A percentile compares a stretch with the other conserved stretches of the same genome.
phyloP scores from a whole-genome alignment of 2,113 vertebrate species.

The Misgurnus mizolepis region DNA sequence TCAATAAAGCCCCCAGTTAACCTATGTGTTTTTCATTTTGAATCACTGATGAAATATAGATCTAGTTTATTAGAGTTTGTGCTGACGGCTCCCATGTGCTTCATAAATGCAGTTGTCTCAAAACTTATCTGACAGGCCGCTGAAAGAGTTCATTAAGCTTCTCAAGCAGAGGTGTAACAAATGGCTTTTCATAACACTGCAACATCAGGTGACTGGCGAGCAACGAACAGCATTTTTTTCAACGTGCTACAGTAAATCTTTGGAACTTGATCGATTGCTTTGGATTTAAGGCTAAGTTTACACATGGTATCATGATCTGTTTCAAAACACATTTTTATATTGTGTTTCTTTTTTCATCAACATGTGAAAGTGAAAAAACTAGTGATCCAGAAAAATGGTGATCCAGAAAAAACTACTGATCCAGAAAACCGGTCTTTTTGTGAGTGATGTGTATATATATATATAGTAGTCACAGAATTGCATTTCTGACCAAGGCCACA shows the following conservation, averaged over 20 bases:
- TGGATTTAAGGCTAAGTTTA: too few species aligned
- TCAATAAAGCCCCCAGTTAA: background rate
- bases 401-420: too few species aligned
- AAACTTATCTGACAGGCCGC: conserved; percentile 50
- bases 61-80: conserved; percentile 24
- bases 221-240: conserved; percentile 30
- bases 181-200: conserved; percentile 43
- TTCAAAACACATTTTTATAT: too few species aligned
- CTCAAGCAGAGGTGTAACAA: conserved; percentile 37
- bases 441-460: too few species aligned
- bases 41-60: conserved; percentile 8
- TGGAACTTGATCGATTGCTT: too few species aligned
- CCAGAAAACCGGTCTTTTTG: too few species aligned
- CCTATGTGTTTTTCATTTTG: conserved; percentile 26
- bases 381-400: too few species aligned
- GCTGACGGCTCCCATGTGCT: conserved; percentile 4
- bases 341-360: too few species aligned
- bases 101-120: conserved; percentile 37
- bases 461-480: too few species aligned
- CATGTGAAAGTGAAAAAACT: too few species aligned
- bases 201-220: conserved; percentile 43
- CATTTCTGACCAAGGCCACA: too few species aligned
- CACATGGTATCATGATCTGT: too few species aligned
- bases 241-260: conserved; percentile 19
- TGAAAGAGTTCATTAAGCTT: conserved; percentile 29